Base-by-base conservation (phyloP, 2,797 vertebrate species). In the Psittacula echo region DNA sequence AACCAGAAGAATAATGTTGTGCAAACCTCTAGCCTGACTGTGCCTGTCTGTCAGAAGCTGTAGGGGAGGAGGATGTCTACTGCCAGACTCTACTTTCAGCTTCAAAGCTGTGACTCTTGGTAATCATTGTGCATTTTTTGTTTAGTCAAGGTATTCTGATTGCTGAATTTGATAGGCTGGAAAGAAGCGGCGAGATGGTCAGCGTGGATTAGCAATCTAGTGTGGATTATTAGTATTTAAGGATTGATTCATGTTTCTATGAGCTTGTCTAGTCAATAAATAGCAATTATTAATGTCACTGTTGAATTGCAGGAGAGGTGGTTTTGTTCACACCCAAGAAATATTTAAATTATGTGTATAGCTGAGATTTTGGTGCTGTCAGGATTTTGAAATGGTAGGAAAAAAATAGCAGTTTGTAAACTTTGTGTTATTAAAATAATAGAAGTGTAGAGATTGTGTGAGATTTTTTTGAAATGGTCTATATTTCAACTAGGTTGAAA, bases 401-500 rank as follows among this genome's bases (percentile, higher is more conserved):
- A 82, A 44, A 60, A 90, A 81, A 75, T 37, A 81, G 53, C 3
- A 6, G 3, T 2, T 2, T 45, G 4, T 70, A 41, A 84, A 64
- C 14, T 64, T 75, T 22, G 7, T 60, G 34, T 70, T 76, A 22
- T 23, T 79, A 34, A 53, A 75, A 62, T 47, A 34, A 12, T 34
- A 9, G 1, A 77, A 41, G 4, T 18, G 7, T 15, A 37, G 54
- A 19, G 39, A 60, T 26, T 26, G 8, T 15, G 17, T 26, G 58
- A 51, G 50, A 6, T 5, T 51, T 27, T 58, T 87, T 87, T 73
- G 3, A 83, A 87, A 66, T 74, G 17, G 12, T 86, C 7, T 74
- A 7, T 91, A 10, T 95, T 90, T 41, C 81, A 50, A 71, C 37
- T 94, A 99, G 99, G 98, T 98, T 44, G 99, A 99, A 97, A 98